These are phyloP conservation scores for Drosophila mercatorum DNA, from an alignment of 2,888 invertebrate genomes.

Conservation along the genomic window DNA sequence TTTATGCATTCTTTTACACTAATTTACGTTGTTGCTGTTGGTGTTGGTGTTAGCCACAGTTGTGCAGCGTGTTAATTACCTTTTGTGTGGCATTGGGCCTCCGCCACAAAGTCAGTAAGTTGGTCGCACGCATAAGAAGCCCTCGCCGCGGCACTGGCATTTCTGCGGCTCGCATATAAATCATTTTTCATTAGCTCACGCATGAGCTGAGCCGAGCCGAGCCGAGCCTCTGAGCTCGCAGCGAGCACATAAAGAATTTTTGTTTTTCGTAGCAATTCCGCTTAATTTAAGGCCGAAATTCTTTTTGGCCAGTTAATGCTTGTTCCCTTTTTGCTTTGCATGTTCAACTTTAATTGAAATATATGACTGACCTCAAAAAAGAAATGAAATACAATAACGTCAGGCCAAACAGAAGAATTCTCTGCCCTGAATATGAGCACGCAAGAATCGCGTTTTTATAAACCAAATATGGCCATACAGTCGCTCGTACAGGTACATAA, in stretches of 20 bases:
- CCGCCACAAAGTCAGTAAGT: constrained; percentile 57
- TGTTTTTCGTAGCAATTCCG: constrained; percentile 23
- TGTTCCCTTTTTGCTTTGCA: constrained; percentile 56
- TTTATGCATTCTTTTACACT: constrained; percentile 57
- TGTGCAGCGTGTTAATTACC: constrained; percentile 69
- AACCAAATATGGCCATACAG: background rate
- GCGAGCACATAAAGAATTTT: constrained; percentile 32
- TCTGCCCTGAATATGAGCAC: constrained; percentile 41
- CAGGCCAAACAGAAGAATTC: constrained; percentile 13
- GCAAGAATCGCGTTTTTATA: constrained; percentile 44
- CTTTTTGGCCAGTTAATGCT: constrained; percentile 22
- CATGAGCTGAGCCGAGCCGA: constrained; percentile 36
- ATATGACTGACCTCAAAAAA: constrained; percentile 55
- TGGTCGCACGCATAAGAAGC: constrained; percentile 48
- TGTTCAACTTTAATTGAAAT: constrained; percentile 73
- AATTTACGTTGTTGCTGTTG: constrained; percentile 14
- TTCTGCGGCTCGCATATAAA: constrained; percentile 60
- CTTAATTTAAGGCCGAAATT: constrained; percentile 27
- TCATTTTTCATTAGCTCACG: constrained; percentile 73
- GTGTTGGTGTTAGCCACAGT: constrained; percentile 22
- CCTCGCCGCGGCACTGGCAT: constrained; percentile 41
- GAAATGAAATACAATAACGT: too few relatives aligned
- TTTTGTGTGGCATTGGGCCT: constrained; percentile 36
- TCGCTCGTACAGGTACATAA: constrained; percentile 31
- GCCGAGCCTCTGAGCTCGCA: constrained; percentile 11